These are phyloP conservation scores for Rhynchotus rufescens DNA, from an alignment of 2,797 vertebrate species.

Conservation along the genomic window DNA sequence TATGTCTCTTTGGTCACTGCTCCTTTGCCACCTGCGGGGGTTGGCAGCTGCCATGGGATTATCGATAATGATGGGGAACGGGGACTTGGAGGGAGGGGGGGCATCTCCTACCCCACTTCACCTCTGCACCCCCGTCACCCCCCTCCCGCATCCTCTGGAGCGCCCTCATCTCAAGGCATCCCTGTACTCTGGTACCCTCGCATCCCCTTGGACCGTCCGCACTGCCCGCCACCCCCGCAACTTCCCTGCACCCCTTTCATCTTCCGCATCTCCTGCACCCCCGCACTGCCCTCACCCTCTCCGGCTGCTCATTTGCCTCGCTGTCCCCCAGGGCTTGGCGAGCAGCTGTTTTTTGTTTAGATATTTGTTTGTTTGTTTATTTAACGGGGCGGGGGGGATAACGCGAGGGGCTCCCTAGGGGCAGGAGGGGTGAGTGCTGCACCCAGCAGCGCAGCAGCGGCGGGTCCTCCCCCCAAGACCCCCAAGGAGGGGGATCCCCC, in stretches of 20 bases:
- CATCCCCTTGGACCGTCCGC: background rate
- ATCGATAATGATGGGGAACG: too few species aligned
- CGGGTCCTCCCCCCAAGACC: rapidly evolving
- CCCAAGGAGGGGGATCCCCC: background rate
- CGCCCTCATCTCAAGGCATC: background rate
- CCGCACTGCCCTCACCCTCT: background rate
- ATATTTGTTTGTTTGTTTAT: too few species aligned
- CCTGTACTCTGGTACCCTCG: background rate
- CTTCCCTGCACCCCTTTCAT: background rate
- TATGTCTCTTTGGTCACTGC: too few species aligned
- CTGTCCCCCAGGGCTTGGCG: background rate
- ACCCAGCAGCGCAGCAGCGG: background rate
- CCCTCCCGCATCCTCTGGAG: too few species aligned
- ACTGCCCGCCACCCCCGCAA: background rate
- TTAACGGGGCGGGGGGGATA: too few species aligned
- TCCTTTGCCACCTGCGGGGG: too few species aligned
- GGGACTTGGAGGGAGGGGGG: too few species aligned
- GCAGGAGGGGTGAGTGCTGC: background rate
- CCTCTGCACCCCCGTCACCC: too few species aligned
- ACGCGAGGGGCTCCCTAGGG: too few species aligned
- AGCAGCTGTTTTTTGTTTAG: background rate
- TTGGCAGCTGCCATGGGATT: too few species aligned
- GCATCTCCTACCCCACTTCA: too few species aligned
- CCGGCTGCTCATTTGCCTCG: rapidly evolving
- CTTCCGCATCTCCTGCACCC: background rate